Base-by-base conservation (phyloP, 2,888 invertebrate genomes). In the Watsonalla cultraria region DNA sequence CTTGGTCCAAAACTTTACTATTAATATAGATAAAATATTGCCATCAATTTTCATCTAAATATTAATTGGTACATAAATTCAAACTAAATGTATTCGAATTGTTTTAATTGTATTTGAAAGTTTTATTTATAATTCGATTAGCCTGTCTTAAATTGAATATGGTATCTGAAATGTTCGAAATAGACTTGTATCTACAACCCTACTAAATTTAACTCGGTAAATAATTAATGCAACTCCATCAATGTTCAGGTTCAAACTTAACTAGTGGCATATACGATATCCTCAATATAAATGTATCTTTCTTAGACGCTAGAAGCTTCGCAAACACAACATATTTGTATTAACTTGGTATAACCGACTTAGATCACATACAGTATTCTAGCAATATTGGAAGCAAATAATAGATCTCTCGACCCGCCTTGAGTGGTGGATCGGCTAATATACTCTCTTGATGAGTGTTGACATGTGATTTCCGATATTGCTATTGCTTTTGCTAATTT, bases 21-120 rank as follows among this genome's bases (percentile, higher is more conserved):
- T 0, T 0, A 45, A 4, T 45, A 45, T 5, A 42, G 42, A 42
- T 42, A 42, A 42, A 42, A 7, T 11, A 42, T 42, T 42, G 64
- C 56, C 58, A 63, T 70, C 64, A 54, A 70, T 72, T 71, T 70
- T 68, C 64, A 66, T 73, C 24, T 66, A 70, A 59, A 62, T 65
- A 64, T 64, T 67, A 51, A 60, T 69, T 66, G 65, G 61, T 61
- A 35, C 33, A 55, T 49, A 57, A 60, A 60, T 64, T 58, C 54
- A 45, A 64, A 55, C 46, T 51, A 46, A 45, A 47, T 55, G 58
- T 54, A 53, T 60, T 57, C 47, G 51, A 52, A 54, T 48, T 37
- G 24, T 37, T 47, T 24, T 52, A 39, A 52, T 52, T 55, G 14
- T 39, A 52, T 45, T 47, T 34, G 13, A 45, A 45, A 37, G 13